Base-by-base conservation (phyloP, 2,113 vertebrate genomes). In the Entosphenus tridentatus region DNA sequence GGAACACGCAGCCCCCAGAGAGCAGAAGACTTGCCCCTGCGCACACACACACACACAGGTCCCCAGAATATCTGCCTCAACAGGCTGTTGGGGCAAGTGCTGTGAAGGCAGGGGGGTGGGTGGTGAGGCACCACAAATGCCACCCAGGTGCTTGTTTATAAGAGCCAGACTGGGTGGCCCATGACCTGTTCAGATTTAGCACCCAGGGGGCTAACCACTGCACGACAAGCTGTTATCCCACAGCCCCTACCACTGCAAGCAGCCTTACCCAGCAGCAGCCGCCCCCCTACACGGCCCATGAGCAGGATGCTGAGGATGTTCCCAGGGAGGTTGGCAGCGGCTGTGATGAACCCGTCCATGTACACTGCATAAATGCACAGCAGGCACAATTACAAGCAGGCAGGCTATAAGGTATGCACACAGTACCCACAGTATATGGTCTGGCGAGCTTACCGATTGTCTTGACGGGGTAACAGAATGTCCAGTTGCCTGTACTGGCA, bases 281-380 rank as follows among this genome's bases (percentile, higher is more conserved):
- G 81, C 55, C 78, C 81, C 72, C 81, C 82, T 0, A 71, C 68
- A 56, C 57, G 73, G 75, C 81, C 80, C 78, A 84, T 82, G 59
- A 81, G n/a, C 1, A 82, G 70, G 8, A 84, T 80, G 55, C 78
- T 81, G 72, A 83, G 78, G 75, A 84, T 76, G 78, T 83, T 84
- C 10, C 82, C 82, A 0, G 82, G 82, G 2, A 84, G 70, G 75
- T 81, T 84, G 3, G 81, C 78, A 1, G 68, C 76, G 2, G 82
- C 82, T 1, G 78, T 74, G 65, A 80, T 4, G 70, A 84, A 82
- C 11, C 79, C 77, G 67, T 84, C 81, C 74, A 72, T 78, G 54
- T 82, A 84, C 11, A 84, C 82, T 83, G 75, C 14, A 68, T 57
- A 71, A 68, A n/a, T 11, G 11, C 17, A 10, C 55, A 69, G 8